These are phyloP conservation scores for Glyptemys insculpta DNA, from an alignment of 2,797 vertebrate species.

Conservation along the genomic window DNA sequence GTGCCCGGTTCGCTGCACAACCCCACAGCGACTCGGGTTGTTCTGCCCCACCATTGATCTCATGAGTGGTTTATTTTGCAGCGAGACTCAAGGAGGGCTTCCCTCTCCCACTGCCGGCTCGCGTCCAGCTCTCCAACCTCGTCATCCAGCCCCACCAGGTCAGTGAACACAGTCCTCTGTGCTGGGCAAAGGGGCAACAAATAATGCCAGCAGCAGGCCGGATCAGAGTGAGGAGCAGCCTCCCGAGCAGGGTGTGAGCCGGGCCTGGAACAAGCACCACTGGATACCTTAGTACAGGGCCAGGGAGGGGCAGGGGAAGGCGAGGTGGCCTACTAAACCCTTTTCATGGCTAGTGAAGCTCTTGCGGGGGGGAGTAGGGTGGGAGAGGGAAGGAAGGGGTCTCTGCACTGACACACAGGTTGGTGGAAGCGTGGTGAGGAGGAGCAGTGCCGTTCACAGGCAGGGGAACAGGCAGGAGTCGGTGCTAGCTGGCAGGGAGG, in stretches of 20 bases:
- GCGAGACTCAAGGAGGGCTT: conserved; percentile 74
- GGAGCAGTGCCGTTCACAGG: not conserved
- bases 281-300: too few relatives aligned
- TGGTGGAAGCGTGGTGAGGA: not conserved
- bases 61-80: conserved; percentile 30
- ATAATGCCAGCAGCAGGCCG: too few relatives aligned
- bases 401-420: not conserved
- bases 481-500: not conserved
- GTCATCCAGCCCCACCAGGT: conserved; percentile 76
- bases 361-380: not conserved
- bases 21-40: fast-evolving
- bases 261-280: too few relatives aligned
- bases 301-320: not conserved
- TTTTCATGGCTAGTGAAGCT: not conserved
- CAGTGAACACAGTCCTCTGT: not conserved
- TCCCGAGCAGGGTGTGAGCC: not conserved
- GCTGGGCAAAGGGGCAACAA: not conserved
- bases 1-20: fast-evolving
- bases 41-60: fast-evolving
- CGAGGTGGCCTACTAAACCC: not conserved
- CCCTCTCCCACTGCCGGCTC: conserved; percentile 69
- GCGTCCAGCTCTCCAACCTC: conserved; percentile 70
- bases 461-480: not conserved
- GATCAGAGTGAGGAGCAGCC: too few relatives aligned
- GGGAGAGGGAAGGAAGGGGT: not conserved